Evolutionary conservation across 2,888 invertebrate species (phyloP).

Genomic region (Lasioglossum villosulum): DNA sequence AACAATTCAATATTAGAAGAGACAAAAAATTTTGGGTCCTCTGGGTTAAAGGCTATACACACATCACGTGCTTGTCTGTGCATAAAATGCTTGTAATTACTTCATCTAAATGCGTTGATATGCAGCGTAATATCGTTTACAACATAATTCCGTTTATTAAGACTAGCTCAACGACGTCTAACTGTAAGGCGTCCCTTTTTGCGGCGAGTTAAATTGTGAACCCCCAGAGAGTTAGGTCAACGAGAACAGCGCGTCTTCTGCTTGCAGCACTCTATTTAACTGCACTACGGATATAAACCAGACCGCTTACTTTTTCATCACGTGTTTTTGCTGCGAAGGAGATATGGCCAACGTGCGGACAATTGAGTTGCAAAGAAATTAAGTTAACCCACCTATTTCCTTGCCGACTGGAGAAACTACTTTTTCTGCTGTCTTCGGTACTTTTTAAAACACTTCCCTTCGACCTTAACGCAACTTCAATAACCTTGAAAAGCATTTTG

Average conservation of each 20-base stretch:
- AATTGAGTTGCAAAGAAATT: constrained; percentile 13
- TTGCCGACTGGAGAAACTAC: neutral
- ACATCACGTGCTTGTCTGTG: no score
- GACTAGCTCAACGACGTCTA: neutral
- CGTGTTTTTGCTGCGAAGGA: neutral
- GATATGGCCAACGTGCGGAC: neutral
- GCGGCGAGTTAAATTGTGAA: neutral
- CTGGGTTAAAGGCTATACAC: no score
- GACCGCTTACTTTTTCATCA: constrained; percentile 21
- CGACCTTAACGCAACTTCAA: no score
- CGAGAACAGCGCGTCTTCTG: constrained; percentile 6
- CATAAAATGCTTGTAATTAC: no score
- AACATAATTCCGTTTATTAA: neutral
- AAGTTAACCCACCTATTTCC: neutral
- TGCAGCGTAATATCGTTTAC: neutral
- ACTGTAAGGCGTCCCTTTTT: neutral
- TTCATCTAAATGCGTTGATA: neutral
- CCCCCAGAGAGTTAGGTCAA: neutral
- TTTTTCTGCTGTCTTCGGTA: neutral
- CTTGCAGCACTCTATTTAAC: constrained; percentile 9
- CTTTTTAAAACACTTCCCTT: neutral
- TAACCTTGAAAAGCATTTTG: neutral
- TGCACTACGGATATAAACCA: constrained; percentile 8
- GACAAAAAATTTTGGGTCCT: no score
- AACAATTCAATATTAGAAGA: no score